Evolutionary conservation across 2,888 invertebrate genomes (phyloP).

Genomic region (Priocnemis perturbator): DNA sequence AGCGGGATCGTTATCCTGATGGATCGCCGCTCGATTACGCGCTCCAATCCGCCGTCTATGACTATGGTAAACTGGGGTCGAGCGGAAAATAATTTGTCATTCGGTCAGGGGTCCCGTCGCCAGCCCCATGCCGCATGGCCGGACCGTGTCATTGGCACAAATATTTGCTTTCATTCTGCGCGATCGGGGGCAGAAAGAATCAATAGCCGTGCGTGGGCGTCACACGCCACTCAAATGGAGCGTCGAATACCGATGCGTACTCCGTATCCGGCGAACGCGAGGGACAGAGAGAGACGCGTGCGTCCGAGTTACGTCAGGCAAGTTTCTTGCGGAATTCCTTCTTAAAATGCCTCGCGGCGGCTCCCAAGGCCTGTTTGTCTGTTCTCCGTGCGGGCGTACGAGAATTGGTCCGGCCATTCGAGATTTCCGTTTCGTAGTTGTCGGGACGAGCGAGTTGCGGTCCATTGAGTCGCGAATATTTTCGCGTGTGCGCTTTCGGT

Average conservation of each 20-base stretch:
- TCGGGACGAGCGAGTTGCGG: slow-evolving; percentile 15
- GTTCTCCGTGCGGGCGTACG: neutral
- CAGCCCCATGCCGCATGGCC: slow-evolving; percentile 16
- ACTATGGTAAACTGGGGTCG: slow-evolving; percentile 49
- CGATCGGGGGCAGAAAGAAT: no score
- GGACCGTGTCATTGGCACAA: slow-evolving; percentile 15
- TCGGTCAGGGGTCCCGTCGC: slow-evolving; percentile 37
- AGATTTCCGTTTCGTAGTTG: slow-evolving; percentile 31
- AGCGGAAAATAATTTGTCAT: slow-evolving; percentile 53
- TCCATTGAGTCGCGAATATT: slow-evolving; percentile 46
- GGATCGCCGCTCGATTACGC: slow-evolving; percentile 58
- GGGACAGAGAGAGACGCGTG: no score
- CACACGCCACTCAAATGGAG: no score
- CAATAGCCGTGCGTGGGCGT: no score
- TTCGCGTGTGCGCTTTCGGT: slow-evolving; percentile 22
- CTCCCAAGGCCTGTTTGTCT: no score
- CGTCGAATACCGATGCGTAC: no score
- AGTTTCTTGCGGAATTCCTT: no score
- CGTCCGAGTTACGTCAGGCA: no score
- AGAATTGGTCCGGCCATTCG: slow-evolving; percentile 33
- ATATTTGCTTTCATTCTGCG: no score
- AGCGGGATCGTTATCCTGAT: slow-evolving; percentile 50
- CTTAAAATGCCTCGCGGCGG: no score
- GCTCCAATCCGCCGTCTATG: slow-evolving; percentile 53
- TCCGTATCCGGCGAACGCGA: no score